These are phyloP conservation scores for Spilogale gracilis DNA, from an alignment of 2,113 vertebrate species.

Conservation along the genomic window DNA sequence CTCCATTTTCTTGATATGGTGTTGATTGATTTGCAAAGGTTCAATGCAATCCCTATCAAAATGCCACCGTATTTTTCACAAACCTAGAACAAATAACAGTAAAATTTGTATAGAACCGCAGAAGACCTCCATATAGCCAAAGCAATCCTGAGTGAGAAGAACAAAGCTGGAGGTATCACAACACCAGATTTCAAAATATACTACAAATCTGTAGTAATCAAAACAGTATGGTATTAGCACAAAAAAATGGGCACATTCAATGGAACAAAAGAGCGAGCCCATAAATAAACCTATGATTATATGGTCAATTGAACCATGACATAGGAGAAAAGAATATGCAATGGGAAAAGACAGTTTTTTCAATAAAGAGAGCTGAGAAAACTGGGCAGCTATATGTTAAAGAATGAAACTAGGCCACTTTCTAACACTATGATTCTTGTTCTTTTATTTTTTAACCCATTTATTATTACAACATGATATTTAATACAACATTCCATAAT, in stretches of 20 bases:
- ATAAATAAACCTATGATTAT: neutral
- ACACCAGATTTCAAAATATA: neutral
- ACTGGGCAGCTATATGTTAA: neutral
- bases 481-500: too few relatives aligned
- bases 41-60: neutral
- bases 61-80: neutral
- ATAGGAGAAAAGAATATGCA: neutral
- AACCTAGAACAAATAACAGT: neutral
- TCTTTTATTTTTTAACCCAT: too few relatives aligned
- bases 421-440: too few relatives aligned
- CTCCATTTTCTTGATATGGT: neutral
- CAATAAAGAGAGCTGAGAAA: neutral
- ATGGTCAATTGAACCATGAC: neutral
- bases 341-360: neutral
- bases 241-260: neutral
- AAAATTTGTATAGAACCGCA: neutral
- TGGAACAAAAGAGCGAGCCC: neutral
- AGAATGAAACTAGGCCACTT: neutral
- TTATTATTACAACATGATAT: too few relatives aligned
- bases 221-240: neutral
- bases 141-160: neutral
- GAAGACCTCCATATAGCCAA: neutral
- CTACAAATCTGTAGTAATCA: neutral
- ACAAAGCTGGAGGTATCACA: neutral
- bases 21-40: neutral